Evolutionary conservation across 2,888 invertebrate species (phyloP), one percentile per base, ranked within the genome.

Genomic region (Meghimatium bilineatum): DNA sequence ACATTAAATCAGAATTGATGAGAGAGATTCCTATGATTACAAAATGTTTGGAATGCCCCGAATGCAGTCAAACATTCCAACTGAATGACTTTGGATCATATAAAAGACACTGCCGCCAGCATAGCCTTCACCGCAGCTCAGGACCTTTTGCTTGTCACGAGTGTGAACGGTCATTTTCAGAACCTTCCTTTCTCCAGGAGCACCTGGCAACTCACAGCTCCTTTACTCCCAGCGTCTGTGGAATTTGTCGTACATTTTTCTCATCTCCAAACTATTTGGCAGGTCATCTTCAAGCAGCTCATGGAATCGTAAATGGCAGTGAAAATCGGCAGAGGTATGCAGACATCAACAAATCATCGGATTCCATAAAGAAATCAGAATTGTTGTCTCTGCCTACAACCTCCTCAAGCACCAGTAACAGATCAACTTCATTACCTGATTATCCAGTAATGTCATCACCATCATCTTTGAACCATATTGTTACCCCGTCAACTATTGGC

Each of bases 71-170:
- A 82, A 90, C 90, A 23, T 92, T 92, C 85, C 91, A 91, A 84
- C 86, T 92, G 69, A 92, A 92, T 82, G 92, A 92, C 80, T 92
- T 92, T 87, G 92, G 92, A n/a, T 90, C 90, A 12, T 92, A 91
- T 85, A 92, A 92, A 84, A 88, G 91, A 29, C 92, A 92, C 79
- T 91, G 91, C 79, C 87, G 91, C 12, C 90, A 91, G 80, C 92
- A 92, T 85, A 88, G 89, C 12, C 88, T 78, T 26, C 78, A 60
- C 3, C 72, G 83, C 6, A 72, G 49, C 32, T 44, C 63, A 3
- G 89, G 89, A 29, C 88, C 89, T 38, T 90, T 89, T 79, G 83
- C 87, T 17, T 90, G 90, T 77, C 76, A 88, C n/a, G 89, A 89
- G 26, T 89, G 90, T 83, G 88, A 88, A 75, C 81, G 87, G n/a